Evolutionary conservation across 1,140 invertebrate genomes (phyloP).

Genomic region (Neuroterus valhalla): DNA sequence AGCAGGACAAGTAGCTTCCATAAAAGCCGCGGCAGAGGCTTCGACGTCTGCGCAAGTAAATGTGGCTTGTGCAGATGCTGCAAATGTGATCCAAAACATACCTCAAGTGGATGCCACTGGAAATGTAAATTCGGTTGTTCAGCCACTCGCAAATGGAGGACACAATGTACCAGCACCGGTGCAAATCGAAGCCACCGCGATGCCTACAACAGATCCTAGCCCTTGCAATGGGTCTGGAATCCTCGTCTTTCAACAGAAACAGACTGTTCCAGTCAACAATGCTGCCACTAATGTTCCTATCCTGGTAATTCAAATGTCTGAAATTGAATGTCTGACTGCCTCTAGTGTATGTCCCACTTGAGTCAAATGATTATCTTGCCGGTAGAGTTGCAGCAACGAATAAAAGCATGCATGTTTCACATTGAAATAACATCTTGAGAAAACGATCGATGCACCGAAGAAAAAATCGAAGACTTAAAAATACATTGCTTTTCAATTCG

Average conservation of each 20-base stretch:
- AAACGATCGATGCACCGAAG: too few relatives aligned
- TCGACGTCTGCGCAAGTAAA: constrained; percentile 62
- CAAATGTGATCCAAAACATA: constrained; percentile 61
- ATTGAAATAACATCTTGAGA: too few relatives aligned
- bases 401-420: too few relatives aligned
- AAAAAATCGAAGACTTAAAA: too few relatives aligned
- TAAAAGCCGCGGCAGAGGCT: constrained; percentile 62
- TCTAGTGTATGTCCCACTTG: not conserved
- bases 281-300: constrained; percentile 76
- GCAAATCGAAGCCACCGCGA: constrained; percentile 65
- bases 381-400: too few relatives aligned
- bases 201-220: constrained; percentile 61
- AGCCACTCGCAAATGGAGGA: constrained; percentile 62
- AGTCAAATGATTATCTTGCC: too few relatives aligned
- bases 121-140: constrained; percentile 54
- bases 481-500: too few relatives aligned
- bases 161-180: constrained; percentile 63
- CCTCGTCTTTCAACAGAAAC: constrained; percentile 75
- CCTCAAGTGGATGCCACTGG: constrained; percentile 52
- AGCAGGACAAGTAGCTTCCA: constrained; percentile 62
- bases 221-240: constrained; percentile 76
- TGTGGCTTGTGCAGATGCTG: constrained; percentile 60
- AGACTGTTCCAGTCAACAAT: constrained; percentile 61
- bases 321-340: not conserved
- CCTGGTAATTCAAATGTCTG: constrained; percentile 67